A percentile compares a stretch with the other conserved stretches of the same genome.
Evolutionary conservation across 2,888 invertebrate species (phyloP).

Genomic region (Oxyscelio sp.): DNA sequence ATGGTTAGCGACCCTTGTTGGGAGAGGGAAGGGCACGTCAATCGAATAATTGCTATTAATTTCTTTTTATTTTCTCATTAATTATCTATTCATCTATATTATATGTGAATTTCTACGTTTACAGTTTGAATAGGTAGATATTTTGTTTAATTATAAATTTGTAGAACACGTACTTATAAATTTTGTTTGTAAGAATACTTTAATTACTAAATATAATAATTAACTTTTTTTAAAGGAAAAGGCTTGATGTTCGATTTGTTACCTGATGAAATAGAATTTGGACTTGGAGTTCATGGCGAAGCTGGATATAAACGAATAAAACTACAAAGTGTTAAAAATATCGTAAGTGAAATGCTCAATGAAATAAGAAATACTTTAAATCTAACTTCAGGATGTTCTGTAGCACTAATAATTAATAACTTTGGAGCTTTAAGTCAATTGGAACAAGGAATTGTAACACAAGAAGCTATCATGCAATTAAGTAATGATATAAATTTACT

Average conservation of each 20-base stretch:
- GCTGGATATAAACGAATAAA: constrained; percentile 90
- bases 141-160: no score
- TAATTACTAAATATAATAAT: no score
- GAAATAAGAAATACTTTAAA: constrained; percentile 79
- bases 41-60: no score
- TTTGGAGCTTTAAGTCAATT: constrained; percentile 93
- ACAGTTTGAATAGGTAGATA: no score
- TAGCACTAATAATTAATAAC: constrained; percentile 93
- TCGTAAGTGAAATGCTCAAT: constrained; percentile 89
- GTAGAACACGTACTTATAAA: no score
- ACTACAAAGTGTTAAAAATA: constrained; percentile 87
- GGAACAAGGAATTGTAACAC: constrained; percentile 93
- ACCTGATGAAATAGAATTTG: constrained; percentile 91
- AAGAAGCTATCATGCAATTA: constrained; percentile 91
- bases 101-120: no score
- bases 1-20: no score
- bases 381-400: constrained; percentile 84
- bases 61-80: no score
- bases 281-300: constrained; percentile 90
- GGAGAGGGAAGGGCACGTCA: no score
- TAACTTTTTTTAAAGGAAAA: no score
- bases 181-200: no score
- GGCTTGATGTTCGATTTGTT: constrained; percentile 91
- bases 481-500: constrained; percentile 89
- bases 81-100: no score